Evolutionary conservation across 2,888 invertebrate genomes (phyloP).

Genomic region (Nudaria mundana): DNA sequence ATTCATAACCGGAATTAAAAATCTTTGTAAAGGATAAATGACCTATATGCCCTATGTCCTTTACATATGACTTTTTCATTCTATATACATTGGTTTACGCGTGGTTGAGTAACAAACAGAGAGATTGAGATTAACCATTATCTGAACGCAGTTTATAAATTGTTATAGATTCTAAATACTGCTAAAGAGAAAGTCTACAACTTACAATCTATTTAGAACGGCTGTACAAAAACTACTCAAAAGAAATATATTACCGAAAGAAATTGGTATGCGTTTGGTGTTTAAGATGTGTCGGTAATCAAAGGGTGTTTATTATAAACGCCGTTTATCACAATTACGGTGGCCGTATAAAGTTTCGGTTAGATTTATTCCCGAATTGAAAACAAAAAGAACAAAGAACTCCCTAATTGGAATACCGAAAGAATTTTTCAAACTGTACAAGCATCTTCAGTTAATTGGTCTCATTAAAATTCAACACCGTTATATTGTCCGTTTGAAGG

Average conservation of each 20-base stretch:
- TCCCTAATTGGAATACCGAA: constrained; percentile 13
- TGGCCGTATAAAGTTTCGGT: not conserved
- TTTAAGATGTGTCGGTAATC: not conserved
- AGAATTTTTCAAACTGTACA: constrained; percentile 14
- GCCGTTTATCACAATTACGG: constrained; percentile 1
- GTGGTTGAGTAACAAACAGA: too few species aligned
- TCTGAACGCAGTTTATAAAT: too few species aligned
- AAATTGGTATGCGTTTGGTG: not conserved
- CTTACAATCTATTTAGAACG: too few species aligned
- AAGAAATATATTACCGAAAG: not conserved
- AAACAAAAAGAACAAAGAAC: constrained; percentile 4
- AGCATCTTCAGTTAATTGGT: constrained; percentile 28
- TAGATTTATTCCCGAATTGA: constrained; percentile 4
- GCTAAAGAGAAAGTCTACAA: too few species aligned
- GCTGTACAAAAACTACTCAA: not conserved
- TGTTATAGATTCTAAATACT: too few species aligned
- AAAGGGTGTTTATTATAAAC: not conserved
- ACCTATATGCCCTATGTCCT: too few species aligned
- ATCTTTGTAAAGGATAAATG: too few species aligned
- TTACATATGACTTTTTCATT: too few species aligned
- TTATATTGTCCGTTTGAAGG: constrained; percentile 26
- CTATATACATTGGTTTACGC: too few species aligned
- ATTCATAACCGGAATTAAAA: too few species aligned
- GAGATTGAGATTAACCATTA: too few species aligned
- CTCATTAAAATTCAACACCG: constrained; percentile 31